These are phyloP conservation scores for Larimichthys polyactis DNA, from an alignment of 2,113 vertebrate genomes.

Conservation along the genomic window DNA sequence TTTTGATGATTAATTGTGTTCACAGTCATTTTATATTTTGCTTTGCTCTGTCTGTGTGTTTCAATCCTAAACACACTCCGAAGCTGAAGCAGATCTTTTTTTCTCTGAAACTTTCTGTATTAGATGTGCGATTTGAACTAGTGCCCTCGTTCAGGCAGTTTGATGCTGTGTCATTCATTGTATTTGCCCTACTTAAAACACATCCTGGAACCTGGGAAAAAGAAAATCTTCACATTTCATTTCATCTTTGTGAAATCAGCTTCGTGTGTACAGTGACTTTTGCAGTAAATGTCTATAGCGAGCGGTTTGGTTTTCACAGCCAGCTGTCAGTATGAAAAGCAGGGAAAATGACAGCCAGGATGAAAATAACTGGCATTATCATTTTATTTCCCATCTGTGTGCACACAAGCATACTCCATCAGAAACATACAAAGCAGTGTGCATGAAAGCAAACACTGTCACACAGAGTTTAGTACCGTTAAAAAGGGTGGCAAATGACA, in stretches of 20 bases:
- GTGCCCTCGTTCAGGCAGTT: background rate
- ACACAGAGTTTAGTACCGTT: conserved; percentile 32
- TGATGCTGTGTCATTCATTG: conserved; percentile 9
- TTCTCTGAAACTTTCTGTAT: background rate
- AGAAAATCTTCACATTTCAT: background rate
- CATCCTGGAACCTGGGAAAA: background rate
- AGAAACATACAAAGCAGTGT: conserved; percentile 27
- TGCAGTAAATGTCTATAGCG: conserved; percentile 38
- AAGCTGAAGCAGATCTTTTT: background rate
- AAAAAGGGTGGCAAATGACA: conserved; percentile 43
- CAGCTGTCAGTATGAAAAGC: conserved; percentile 45
- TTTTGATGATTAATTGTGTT: conserved; percentile 1
- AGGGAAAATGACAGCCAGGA: conserved; percentile 55
- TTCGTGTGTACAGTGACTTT: conserved; percentile 10
- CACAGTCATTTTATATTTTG: background rate
- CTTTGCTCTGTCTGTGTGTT: background rate
- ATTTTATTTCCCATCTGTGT: conserved; percentile 58
- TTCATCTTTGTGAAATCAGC: conserved; percentile 16
- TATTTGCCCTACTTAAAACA: conserved; percentile 4
- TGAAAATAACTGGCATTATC: conserved; percentile 69
- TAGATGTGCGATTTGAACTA: conserved; percentile 12
- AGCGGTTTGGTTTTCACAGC: conserved; percentile 47
- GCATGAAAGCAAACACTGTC: conserved; percentile 55
- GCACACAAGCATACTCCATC: conserved; percentile 34
- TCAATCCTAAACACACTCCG: background rate